Percentiles rank a stretch among this genome's conserved stretches.
phyloP scores from a whole-genome alignment of 2,797 vertebrate species.

The Lepidocolaptes lacrymiger region DNA sequence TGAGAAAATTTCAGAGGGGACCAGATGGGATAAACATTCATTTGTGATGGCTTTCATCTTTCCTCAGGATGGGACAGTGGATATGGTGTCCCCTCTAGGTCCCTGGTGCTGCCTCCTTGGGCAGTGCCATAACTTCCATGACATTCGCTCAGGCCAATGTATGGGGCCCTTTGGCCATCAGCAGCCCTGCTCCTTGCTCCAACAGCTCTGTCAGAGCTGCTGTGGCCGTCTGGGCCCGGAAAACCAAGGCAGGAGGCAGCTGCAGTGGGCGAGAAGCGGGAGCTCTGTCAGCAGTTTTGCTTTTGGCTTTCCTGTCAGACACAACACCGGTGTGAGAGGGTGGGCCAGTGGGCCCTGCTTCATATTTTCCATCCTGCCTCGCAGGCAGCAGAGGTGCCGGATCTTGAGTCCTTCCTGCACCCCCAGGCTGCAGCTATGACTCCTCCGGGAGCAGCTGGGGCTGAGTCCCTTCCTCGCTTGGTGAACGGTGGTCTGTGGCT shows the following conservation, averaged over 20 bases:
- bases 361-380: conserved; percentile 12
- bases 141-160: fast-evolving
- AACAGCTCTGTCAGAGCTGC: background rate
- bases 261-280: background rate
- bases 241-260: background rate
- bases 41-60: background rate
- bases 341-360: background rate
- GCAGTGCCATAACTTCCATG: background rate
- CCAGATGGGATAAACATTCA: background rate
- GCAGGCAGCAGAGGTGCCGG: background rate
- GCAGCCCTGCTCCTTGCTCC: background rate
- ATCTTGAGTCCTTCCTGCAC: background rate
- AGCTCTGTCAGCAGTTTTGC: conserved; percentile 40
- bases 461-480: background rate
- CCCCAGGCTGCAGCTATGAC: background rate
- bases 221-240: background rate
- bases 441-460: fast-evolving
- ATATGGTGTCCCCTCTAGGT: background rate
- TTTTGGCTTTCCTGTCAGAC: conserved; percentile 2
- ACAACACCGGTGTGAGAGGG: fast-evolving
- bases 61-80: background rate
- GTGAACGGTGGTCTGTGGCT: background rate
- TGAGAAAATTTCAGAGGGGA: background rate
- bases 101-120: fast-evolving
- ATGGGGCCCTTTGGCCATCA: fast-evolving